Conservation (phyloP, 2,888 invertebrate genomes). For the Eupithecia dodoneata region DNA sequence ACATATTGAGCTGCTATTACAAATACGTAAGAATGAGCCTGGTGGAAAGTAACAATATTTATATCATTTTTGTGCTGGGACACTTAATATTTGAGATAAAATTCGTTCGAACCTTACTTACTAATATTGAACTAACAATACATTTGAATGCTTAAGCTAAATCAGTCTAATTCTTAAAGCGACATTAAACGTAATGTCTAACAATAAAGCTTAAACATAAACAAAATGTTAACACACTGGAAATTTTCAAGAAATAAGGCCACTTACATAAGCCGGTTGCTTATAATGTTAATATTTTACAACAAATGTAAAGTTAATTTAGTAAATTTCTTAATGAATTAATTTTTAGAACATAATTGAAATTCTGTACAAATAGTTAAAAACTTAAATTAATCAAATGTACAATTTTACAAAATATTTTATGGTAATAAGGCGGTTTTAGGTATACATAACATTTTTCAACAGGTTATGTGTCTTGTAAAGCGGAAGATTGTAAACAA, state of each 20-base stretch:
- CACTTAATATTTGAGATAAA: conserved; percentile 40
- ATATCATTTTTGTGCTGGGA: conserved; percentile 30
- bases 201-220: conserved; percentile 81
- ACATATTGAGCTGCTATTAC: conserved; percentile 38
- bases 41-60: conserved; percentile 32
- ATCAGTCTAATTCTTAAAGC: conserved; percentile 85
- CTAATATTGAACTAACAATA: conserved; percentile 79
- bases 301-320: conserved; percentile 31
- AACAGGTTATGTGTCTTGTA: conserved; percentile 31
- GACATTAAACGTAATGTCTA: conserved; percentile 76
- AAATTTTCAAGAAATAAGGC: conserved; percentile 77
- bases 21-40: conserved; percentile 40
- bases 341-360: conserved; percentile 44
- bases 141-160: conserved; percentile 82
- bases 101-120: conserved; percentile 71
- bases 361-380: conserved; percentile 45
- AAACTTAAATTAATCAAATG: conserved; percentile 43
- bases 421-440: conserved; percentile 66
- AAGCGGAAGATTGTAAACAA: conserved; percentile 25
- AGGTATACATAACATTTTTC: conserved; percentile 39
- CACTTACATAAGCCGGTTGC: conserved; percentile 57
- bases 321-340: conserved; percentile 31
- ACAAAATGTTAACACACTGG: conserved; percentile 78
- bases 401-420: conserved; percentile 52
- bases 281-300: conserved; percentile 47